phyloP scores from a whole-genome alignment of 92 coral and sea anemone species.

The Blastomussa wellsi region DNA sequence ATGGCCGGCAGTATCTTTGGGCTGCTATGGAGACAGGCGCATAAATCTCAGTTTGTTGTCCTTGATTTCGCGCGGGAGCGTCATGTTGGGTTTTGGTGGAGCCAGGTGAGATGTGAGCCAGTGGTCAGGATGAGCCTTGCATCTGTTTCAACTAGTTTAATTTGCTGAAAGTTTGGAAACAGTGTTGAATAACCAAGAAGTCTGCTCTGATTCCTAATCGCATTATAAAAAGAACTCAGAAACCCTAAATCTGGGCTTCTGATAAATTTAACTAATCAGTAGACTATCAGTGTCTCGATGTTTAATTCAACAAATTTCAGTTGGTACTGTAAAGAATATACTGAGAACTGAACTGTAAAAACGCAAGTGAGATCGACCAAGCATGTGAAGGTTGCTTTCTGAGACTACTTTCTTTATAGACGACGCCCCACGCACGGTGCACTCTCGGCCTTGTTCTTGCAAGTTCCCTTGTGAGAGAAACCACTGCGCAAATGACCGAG shows the following conservation, averaged over 20 bases:
- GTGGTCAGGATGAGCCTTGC: background rate
- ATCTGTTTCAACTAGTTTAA: background rate
- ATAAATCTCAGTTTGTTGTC: background rate
- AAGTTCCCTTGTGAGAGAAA: too few relatives aligned
- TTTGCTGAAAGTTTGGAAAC: too few relatives aligned
- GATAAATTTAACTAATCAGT: too few relatives aligned
- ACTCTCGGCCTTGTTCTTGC: too few relatives aligned
- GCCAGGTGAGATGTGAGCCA: background rate
- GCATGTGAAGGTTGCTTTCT: too few relatives aligned
- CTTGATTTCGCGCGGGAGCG: background rate
- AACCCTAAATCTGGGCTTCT: background rate
- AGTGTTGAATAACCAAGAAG: background rate
- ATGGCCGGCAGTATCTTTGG: background rate
- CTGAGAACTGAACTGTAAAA: too few relatives aligned
- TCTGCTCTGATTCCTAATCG: background rate
- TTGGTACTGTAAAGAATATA: background rate
- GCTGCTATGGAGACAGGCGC: background rate
- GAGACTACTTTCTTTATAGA: too few relatives aligned
- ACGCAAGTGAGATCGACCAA: too few relatives aligned
- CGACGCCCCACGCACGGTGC: too few relatives aligned
- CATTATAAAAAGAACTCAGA: too few relatives aligned
- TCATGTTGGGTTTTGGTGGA: background rate
- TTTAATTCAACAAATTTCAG: background rate
- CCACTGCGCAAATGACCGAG: too few relatives aligned
- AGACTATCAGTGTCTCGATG: too few relatives aligned